Percentiles rank a stretch among this genome's conserved stretches.
phyloP scores from a whole-genome alignment of 2,888 invertebrate species.

The Magallana nippona region DNA sequence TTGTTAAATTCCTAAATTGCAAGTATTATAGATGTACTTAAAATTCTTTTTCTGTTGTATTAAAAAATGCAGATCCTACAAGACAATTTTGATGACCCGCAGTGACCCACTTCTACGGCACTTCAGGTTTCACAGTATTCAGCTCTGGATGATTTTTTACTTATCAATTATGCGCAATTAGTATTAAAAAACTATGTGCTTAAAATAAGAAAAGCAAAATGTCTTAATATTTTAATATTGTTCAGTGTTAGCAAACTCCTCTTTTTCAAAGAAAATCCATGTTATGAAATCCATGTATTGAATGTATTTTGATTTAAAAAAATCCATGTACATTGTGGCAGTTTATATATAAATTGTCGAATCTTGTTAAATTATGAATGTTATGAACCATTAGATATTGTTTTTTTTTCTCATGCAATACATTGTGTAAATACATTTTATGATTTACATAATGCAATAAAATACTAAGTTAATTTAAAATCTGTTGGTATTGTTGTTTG shows the following conservation, averaged over 20 bases:
- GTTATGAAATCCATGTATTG: neutral
- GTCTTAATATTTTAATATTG: neutral
- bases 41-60: too few relatives aligned
- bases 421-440: constrained; percentile 24
- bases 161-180: too few relatives aligned
- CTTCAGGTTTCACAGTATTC: too few relatives aligned
- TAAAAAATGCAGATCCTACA: too few relatives aligned
- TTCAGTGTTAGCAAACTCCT: neutral
- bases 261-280: neutral
- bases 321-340: constrained; percentile 1
- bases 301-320: neutral
- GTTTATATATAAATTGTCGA: neutral
- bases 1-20: too few relatives aligned
- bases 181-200: too few relatives aligned
- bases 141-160: too few relatives aligned
- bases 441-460: constrained; percentile 31
- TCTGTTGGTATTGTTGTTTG: too few relatives aligned
- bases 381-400: constrained; percentile 21
- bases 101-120: too few relatives aligned
- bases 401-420: constrained; percentile 23
- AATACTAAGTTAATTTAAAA: neutral
- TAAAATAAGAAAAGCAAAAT: too few relatives aligned
- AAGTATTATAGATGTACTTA: too few relatives aligned
- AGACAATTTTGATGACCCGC: too few relatives aligned
- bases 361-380: neutral